phyloP scores from a whole-genome alignment of 1,140 invertebrate species.

The Brachystomella parvula region DNA sequence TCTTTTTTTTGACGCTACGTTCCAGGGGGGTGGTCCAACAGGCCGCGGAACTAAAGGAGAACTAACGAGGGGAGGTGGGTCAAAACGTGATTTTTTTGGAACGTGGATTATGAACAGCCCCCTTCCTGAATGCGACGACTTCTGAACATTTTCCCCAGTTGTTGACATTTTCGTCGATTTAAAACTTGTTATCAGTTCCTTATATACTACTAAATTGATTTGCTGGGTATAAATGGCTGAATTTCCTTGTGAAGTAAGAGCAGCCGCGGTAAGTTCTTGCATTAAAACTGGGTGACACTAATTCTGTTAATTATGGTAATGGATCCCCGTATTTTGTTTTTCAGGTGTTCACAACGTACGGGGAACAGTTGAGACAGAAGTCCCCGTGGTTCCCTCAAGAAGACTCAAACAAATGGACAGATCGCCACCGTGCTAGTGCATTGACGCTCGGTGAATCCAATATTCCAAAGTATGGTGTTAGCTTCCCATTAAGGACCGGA shows the following conservation, averaged over 20 bases:
- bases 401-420: constrained; percentile 30
- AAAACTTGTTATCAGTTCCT: too few species aligned
- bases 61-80: too few species aligned
- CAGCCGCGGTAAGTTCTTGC: neutral
- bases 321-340: neutral
- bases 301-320: neutral
- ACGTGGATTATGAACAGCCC: too few species aligned
- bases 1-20: too few species aligned
- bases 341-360: constrained; percentile 24
- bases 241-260: neutral
- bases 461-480: constrained; percentile 32
- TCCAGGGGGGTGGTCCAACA: too few species aligned
- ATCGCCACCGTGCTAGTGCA: constrained; percentile 31
- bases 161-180: too few species aligned
- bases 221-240: neutral
- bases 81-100: too few species aligned
- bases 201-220: neutral
- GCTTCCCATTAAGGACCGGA: constrained; percentile 32
- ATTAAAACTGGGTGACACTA: too few species aligned
- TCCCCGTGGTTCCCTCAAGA: constrained; percentile 36
- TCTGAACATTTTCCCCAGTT: too few species aligned
- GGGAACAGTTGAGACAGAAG: constrained; percentile 25
- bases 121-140: too few species aligned
- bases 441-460: constrained; percentile 33
- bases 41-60: too few species aligned